Base-by-base conservation (phyloP, 2,113 vertebrate genomes). In the Haemorhous mexicanus region DNA sequence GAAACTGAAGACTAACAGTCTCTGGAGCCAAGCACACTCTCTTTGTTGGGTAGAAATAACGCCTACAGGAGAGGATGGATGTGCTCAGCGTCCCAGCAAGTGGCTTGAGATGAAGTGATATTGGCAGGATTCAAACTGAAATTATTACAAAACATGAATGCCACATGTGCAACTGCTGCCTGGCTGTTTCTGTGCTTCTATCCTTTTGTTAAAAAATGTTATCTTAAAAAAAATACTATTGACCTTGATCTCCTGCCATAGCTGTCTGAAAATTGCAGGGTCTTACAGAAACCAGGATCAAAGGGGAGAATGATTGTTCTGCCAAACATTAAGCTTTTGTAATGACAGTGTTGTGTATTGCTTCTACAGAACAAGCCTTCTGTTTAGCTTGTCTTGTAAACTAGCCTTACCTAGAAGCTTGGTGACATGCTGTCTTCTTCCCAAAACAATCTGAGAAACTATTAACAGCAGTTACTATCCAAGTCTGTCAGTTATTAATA, bases 1-100 rank as follows among this genome's bases (percentile, higher is more conserved):
- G 84, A 96, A 97, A 87, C 84, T 91, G 90, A 94, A 95, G 93
- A 95, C 84, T 96, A 93, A 52, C 77, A 82, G 69, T 73, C 41
- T 92, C 91, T 95, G 91, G 62, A 97, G 94, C 95, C 96, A 97
- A 95, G 91, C 80, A 46, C 86, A 94, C 62, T 75, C 95, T 94
- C 93, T 96, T 97, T 96, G 95, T 96, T 94, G 93, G 84, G 84
- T 89, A 93, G 92, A 95, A 96, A 94, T 94, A 97, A 97, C 91
- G 80, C 94, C 94, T 96, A 94, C 93, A 96, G 92, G 95, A 96
- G 92, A 96, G 88, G 95, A 89, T 96, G 83, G 93, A 96, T 97
- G 88, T 90, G 95, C 94, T 96, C 92, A 92, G 92, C 2, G 56
- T 94, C 95, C 94, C 94, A 95, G 95, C 91, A 91, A 95, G 83